Base-by-base conservation (phyloP, 2,113 vertebrate species). In the Urocitellus parryii region DNA sequence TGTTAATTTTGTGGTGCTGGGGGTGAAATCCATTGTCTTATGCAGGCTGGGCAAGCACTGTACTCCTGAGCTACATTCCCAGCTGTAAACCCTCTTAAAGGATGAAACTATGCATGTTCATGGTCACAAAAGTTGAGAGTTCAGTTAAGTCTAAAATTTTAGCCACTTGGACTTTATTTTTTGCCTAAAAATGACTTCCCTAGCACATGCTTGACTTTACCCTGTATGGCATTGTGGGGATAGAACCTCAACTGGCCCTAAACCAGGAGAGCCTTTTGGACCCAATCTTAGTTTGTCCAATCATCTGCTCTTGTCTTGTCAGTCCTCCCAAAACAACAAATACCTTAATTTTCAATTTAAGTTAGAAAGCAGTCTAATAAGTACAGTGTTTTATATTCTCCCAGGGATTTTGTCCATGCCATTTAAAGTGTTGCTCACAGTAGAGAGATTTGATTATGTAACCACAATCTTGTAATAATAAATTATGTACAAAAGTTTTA, bases 41-140 rank as follows among this genome's bases (percentile, higher is more conserved):
- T 12, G 16, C 67, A n/a, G n/a, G 14, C 14, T n/a, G 8, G 67
- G 32, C 34, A 68, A 68, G 67, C 16, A 68, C 16, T 18, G 5
- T 68, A 68, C 32, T 68, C 4, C 4, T 18, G 67, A 34, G 67
- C 34, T 68, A 2, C 32, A n/a, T n/a, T 34, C 4, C 67, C 24
- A 61, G 11, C 45, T n/a, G n/a, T n/a, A n/a, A n/a, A n/a, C n/a
- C n/a, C 42, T 94, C 67, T 94, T 96, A n/a, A 92, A 94, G 32
- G 90, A 16, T 68, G 77, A 91, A 81, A 86, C 37, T 27, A 18
- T 45, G 34, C 78, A 17, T 87, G 65, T 85, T 96, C 16, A 4
- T n/a, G n/a, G 67, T 51, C 7, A 56, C 63, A 83, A 61, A 94
- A 45, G 34, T 72, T 45, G 32, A 88, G 63, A 94, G 37, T 93